phyloP scores from a whole-genome alignment of 2,888 invertebrate genomes.

The Cephalotes varians region DNA sequence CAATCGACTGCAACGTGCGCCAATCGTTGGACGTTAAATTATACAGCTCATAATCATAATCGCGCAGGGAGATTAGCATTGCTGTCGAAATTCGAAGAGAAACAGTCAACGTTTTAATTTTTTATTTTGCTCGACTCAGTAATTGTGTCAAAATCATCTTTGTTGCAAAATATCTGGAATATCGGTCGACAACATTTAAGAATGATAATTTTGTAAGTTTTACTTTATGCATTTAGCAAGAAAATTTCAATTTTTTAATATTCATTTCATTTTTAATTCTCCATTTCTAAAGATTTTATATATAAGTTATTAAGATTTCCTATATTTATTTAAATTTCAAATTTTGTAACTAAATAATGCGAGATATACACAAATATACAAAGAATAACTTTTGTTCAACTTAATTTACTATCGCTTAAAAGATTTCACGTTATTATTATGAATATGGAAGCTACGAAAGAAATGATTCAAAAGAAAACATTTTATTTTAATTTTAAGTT shows the following conservation, averaged over 20 bases:
- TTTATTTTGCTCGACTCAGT: neutral
- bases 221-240: neutral
- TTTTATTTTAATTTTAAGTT: no score
- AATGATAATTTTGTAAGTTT: neutral
- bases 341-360: neutral
- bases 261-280: neutral
- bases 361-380: neutral
- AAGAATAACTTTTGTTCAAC: neutral
- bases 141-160: neutral
- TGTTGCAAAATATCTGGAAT: neutral
- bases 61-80: neutral
- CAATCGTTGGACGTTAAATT: conserved; percentile 60
- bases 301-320: neutral
- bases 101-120: neutral
- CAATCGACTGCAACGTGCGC: conserved; percentile 63
- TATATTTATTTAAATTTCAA: neutral
- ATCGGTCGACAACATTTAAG: neutral
- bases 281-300: neutral
- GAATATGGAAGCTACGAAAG: neutral
- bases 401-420: neutral
- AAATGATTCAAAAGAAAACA: no score
- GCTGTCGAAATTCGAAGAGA: conserved; percentile 4
- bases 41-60: conserved; percentile 53
- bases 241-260: neutral
- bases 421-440: neutral